Evolutionary conservation across 2,888 invertebrate genomes (phyloP).

Genomic region (Tetragnatha montana): DNA sequence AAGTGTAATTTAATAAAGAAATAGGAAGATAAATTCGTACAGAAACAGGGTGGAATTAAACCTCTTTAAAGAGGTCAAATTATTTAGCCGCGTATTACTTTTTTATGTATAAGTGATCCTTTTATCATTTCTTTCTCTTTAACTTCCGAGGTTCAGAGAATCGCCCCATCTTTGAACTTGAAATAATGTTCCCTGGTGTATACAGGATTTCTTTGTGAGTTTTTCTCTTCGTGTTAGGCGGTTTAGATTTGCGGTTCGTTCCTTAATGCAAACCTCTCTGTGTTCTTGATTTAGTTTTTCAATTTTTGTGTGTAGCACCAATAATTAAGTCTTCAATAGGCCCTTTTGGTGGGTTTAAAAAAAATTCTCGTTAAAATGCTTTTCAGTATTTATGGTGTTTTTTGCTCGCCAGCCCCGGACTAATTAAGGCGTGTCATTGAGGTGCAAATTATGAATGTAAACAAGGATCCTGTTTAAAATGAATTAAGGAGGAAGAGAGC

Average conservation of each 20-base stretch:
- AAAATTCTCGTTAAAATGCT: constrained; percentile 56
- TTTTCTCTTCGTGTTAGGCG: not conserved
- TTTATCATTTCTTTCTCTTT: not conserved
- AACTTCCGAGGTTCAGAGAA: not conserved
- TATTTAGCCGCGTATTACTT: not conserved
- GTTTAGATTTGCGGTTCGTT: constrained; percentile 17
- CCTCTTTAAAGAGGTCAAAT: not conserved
- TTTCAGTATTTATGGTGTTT: constrained; percentile 29
- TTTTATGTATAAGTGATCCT: not conserved
- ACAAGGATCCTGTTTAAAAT: constrained; percentile 67
- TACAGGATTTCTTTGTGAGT: constrained; percentile 9
- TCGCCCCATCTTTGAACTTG: not conserved
- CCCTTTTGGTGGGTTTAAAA: constrained; percentile 18
- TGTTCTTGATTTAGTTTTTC: constrained; percentile 35
- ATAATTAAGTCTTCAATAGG: constrained; percentile 59
- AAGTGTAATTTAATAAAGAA: not conserved
- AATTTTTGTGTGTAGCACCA: constrained; percentile 38
- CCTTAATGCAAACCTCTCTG: not conserved
- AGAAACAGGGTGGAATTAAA: not conserved
- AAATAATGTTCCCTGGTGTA: constrained; percentile 15
- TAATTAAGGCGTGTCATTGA: constrained; percentile 56
- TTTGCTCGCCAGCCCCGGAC: constrained; percentile 42
- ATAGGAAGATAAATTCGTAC: not conserved
- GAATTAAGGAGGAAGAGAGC: constrained; percentile 53
- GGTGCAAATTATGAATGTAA: constrained; percentile 69